Conservation (phyloP, 2,888 invertebrate species). For the Caenorhabditis uteleia region DNA sequence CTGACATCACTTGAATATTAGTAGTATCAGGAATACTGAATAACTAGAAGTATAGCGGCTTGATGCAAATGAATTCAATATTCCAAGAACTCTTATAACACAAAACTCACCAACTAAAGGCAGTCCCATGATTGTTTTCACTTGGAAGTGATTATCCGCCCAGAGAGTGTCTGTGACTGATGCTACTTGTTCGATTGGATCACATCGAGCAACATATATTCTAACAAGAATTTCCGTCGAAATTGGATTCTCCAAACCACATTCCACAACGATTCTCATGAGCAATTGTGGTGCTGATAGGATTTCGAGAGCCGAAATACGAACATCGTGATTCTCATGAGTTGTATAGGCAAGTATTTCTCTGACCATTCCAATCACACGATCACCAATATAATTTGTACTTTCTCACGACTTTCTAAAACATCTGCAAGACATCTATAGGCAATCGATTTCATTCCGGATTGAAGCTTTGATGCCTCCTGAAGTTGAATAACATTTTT, state of each 20-base stretch:
- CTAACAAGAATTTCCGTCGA: constrained; percentile 35
- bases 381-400: constrained; percentile 41
- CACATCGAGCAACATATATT: constrained; percentile 37
- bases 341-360: constrained; percentile 40
- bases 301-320: constrained; percentile 37
- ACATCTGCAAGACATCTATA: constrained; percentile 29
- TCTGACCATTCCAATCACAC: constrained; percentile 42
- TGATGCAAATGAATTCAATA: neutral
- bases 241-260: constrained; percentile 26
- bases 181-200: constrained; percentile 39
- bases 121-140: constrained; percentile 20
- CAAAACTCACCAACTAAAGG: constrained; percentile 33
- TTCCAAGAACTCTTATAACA: neutral
- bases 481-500: too few relatives aligned
- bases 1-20: too few relatives aligned
- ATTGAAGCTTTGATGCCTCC: constrained; percentile 33
- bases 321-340: constrained; percentile 36
- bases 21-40: too few relatives aligned
- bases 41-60: too few relatives aligned
- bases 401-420: constrained; percentile 19
- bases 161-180: constrained; percentile 29
- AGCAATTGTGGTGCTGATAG: constrained; percentile 46
- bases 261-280: constrained; percentile 43
- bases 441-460: constrained; percentile 36
- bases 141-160: constrained; percentile 35